Percentiles rank a stretch among this genome's conserved stretches.
phyloP scores from a whole-genome alignment of 2,888 invertebrate genomes.

The Heliconius erato region DNA sequence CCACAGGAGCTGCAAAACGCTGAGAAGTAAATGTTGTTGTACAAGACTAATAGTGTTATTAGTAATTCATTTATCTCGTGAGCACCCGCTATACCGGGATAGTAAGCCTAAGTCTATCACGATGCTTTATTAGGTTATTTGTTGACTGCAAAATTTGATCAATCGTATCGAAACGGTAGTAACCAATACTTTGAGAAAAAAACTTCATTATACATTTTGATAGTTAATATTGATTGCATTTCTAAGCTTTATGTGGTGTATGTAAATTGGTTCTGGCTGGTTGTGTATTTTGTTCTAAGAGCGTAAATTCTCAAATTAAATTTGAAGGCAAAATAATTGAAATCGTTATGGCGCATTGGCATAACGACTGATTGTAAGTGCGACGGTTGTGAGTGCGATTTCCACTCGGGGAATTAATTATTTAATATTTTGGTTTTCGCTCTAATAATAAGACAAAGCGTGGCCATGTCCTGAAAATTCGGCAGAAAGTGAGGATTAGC shows the following conservation, averaged over 20 bases:
- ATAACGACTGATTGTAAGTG: too few species aligned
- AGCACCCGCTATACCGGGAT: neutral
- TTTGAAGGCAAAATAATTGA: too few species aligned
- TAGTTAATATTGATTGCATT: neutral
- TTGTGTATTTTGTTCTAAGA: too few species aligned
- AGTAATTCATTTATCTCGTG: slow-evolving; percentile 6
- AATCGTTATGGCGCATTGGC: too few species aligned
- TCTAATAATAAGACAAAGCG: too few species aligned
- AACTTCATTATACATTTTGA: neutral
- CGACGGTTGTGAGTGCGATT: too few species aligned
- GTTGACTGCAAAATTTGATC: neutral
- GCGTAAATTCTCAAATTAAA: too few species aligned
- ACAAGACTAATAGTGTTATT: neutral
- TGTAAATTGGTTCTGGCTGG: neutral
- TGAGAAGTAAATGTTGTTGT: slow-evolving; percentile 1
- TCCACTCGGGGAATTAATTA: too few species aligned
- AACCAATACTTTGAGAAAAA: neutral
- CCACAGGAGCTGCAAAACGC: neutral
- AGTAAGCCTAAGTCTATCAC: neutral
- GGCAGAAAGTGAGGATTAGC: too few species aligned
- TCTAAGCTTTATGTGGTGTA: neutral
- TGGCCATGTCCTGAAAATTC: too few species aligned
- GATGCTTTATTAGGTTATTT: neutral
- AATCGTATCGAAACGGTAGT: neutral
- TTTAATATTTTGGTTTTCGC: too few species aligned